Evolutionary conservation across 1,140 invertebrate species (phyloP).

Genomic region (Drosophila albomicans): DNA sequence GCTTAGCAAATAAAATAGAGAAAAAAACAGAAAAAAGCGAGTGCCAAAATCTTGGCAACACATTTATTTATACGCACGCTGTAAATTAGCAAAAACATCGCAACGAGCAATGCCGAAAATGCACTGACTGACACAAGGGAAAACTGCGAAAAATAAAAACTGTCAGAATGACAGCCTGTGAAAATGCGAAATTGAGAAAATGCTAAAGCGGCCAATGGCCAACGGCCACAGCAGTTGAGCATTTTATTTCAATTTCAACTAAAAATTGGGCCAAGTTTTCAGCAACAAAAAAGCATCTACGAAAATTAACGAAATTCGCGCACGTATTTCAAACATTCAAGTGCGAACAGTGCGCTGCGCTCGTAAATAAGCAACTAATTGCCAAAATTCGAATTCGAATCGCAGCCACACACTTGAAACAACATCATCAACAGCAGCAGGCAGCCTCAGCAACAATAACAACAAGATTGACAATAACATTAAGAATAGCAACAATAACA

Average conservation of each 20-base stretch:
- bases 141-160: slow-evolving; percentile 12
- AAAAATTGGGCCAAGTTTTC: slow-evolving; percentile 73
- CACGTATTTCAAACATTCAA: slow-evolving; percentile 62
- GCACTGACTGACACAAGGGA: slow-evolving; percentile 6
- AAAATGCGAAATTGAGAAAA: slow-evolving; percentile 20
- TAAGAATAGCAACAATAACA: slow-evolving; percentile 8
- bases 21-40: slow-evolving; percentile 15
- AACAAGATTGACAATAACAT: neutral
- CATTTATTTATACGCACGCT: slow-evolving; percentile 80
- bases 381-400: slow-evolving; percentile 18
- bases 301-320: slow-evolving; percentile 18
- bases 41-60: slow-evolving; percentile 61
- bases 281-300: slow-evolving; percentile 30
- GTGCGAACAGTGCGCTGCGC: slow-evolving; percentile 24
- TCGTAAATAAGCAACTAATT: slow-evolving; percentile 57
- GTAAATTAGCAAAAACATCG: slow-evolving; percentile 68
- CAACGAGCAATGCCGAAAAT: slow-evolving; percentile 35
- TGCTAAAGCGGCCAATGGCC: neutral
- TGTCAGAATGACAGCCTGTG: slow-evolving; percentile 7
- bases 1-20: neutral
- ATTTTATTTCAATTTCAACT: slow-evolving; percentile 41
- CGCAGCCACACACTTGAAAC: neutral
- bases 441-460: neutral
- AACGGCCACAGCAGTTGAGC: slow-evolving; percentile 12
- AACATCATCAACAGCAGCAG: neutral